Base-by-base conservation (phyloP, 1,140 invertebrate species). In the Antheraea pernyi region DNA sequence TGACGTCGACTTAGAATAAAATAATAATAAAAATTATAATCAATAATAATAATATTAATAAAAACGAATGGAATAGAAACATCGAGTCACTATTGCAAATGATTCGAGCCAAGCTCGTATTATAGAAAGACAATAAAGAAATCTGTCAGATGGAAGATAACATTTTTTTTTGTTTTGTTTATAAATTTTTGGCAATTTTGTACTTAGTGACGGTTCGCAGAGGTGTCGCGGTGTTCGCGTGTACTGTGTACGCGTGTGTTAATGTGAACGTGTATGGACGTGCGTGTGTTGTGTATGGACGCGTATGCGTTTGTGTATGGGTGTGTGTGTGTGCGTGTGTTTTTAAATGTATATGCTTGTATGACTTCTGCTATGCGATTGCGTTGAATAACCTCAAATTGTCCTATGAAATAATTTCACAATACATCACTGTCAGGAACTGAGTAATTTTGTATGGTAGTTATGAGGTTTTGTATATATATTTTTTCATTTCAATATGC, bases 161-260 rank as follows among this genome's bases (percentile, higher is more conserved):
- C 46, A 53, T 16, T 53, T n/a, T n/a, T 16, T 16, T 53, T 53
- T 16, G 71, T 64, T 62, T 70, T 65, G 74, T 78, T 74, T 79
- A 76, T 81, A 79, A 76, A 81, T 82, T 89, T 91, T 91, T 91
- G 89, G 89, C 89, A 89, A 89, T 89, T 91, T 91, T 91, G 89
- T 91, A 91, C 89, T 91, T 85, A 83, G 84, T 87, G 85, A 86
- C 87, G 85, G 77, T 81, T 81, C 78, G 81, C 73, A 78, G 76
- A 71, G 74, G 80, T 82, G 83, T 80, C n/a, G 70, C 70, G 75
- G 73, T 78, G 79, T 76, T 75, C 46, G 72, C 39, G 75, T 75
- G 69, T 74, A 72, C 67, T 65, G 71, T 67, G 64, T 73, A 42
- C 39, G 70, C 70, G 62, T 74, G 67, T 65, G 37, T 70, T 53